These are phyloP conservation scores for Cyphomyrus plagiostoma DNA, from an alignment of 2,113 vertebrate species.

Conservation along the genomic window DNA sequence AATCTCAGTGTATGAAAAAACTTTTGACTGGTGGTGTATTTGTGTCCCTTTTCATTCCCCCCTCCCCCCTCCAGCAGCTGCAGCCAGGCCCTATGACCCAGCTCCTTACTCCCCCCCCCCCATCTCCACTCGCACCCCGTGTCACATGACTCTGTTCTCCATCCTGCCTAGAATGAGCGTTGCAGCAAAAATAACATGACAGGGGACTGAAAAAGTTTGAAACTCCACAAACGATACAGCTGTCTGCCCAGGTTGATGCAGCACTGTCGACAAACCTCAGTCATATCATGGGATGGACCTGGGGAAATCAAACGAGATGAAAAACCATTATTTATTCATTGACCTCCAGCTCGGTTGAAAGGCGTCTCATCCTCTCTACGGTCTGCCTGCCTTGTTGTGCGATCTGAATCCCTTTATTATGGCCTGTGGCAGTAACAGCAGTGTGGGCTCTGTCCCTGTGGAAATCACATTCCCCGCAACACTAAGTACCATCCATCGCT, in stretches of 20 bases:
- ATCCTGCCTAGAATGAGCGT: not conserved
- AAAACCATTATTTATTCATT: conserved; percentile 5
- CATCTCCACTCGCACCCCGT: not conserved
- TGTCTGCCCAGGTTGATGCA: not conserved
- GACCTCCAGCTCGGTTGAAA: not conserved
- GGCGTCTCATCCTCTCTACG: not conserved
- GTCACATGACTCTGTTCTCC: not conserved
- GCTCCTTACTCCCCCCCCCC: not conserved
- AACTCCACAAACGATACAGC: not conserved
- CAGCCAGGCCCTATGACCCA: not conserved
- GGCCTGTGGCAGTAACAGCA: not conserved
- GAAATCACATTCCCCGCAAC: not conserved
- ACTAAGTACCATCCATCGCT: not conserved
- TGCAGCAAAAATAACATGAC: not conserved
- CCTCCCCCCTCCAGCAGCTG: not conserved
- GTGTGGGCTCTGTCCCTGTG: not conserved
- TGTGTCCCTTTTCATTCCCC: not conserved
- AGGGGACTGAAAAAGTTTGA: not conserved
- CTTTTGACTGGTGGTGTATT: not conserved
- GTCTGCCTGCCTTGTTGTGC: not conserved
- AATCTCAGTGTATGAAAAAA: too few species aligned
- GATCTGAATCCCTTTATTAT: not conserved
- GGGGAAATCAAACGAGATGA: not conserved
- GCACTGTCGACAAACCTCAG: not conserved
- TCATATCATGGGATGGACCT: not conserved